Base-by-base conservation (phyloP, 2,888 invertebrate species). In the Selenia dentaria region DNA sequence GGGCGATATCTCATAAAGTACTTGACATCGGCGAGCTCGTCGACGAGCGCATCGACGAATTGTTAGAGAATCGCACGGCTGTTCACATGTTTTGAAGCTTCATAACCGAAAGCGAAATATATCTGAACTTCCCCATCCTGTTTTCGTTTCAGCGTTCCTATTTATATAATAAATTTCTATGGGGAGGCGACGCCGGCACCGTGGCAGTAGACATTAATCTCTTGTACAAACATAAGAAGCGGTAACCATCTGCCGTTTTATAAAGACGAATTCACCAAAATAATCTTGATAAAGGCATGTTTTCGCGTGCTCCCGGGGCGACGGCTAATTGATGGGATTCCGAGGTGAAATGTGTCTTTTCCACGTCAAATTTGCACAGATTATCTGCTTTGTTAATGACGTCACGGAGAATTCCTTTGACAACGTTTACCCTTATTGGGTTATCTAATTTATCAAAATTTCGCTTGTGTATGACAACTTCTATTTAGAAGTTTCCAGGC, bases 121-220 rank as follows among this genome's bases (percentile, higher is more conserved):
- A 24, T 9, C 14, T 25, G 10, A 28, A 39, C 28, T 39, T 9
- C 2, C 18, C 33, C 25, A 36, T 31, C 37, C 37, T 48, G 41
- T 48, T 41, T 42, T 37, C 47, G 42, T 51, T 38, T 39, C 33
- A 26, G 45, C 6, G 28, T 16, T 16, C 9, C 13, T 28, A 10
- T 28, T 27, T 27, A 22, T 28, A 34, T 14, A 39, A n/a, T 36
- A 27, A 32, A 34, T 24, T 14, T 26, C 3, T 32, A 25, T 8
- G 14, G 41, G 28, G 40, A 35, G 14, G 20, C 12, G 40, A 28
- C 40, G 39, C 18, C 40, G 36, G 46, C 29, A 13, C 25, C 40
- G 41, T 33, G 14, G 42, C 51, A 67, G 64, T 52, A 67, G 72
- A 70, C 78, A 81, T 79, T 80, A 78, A 82, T 83, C 80, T 77